These are phyloP conservation scores for Hypolimnas misippus DNA, from an alignment of 2,888 invertebrate genomes.

Conservation along the genomic window DNA sequence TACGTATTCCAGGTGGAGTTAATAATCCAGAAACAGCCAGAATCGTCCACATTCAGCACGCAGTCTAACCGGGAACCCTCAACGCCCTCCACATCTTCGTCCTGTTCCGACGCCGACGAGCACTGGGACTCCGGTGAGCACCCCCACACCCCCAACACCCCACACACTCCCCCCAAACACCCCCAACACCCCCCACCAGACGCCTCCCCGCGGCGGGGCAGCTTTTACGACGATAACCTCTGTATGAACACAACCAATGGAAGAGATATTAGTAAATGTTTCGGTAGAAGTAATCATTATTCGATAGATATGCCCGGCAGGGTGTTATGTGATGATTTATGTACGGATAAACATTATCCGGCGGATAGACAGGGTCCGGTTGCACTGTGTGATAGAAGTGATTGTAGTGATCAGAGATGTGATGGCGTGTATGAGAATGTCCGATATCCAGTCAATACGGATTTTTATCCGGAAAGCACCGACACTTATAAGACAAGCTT, in stretches of 20 bases:
- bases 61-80: slow-evolving; percentile 48
- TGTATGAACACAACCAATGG: neutral
- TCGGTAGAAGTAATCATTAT: neutral
- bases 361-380: neutral
- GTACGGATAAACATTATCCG: neutral
- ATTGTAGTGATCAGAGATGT: slow-evolving; percentile 4
- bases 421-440: slow-evolving; percentile 16
- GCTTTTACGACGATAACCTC: neutral
- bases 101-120: slow-evolving; percentile 73
- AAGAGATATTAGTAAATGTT: no score
- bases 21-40: slow-evolving; percentile 84
- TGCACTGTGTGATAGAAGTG: neutral
- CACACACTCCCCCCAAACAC: neutral
- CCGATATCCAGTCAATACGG: slow-evolving; percentile 12
- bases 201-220: neutral
- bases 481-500: neutral
- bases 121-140: slow-evolving; percentile 92
- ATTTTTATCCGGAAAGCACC: neutral
- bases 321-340: neutral
- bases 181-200: neutral
- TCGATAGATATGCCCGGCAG: neutral
- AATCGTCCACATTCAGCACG: slow-evolving; percentile 65
- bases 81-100: slow-evolving; percentile 55
- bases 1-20: slow-evolving; percentile 86
- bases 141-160: slow-evolving; percentile 4